These are phyloP conservation scores for Oxyscelio sp. DNA, from an alignment of 2,888 invertebrate species.

Conservation along the genomic window DNA sequence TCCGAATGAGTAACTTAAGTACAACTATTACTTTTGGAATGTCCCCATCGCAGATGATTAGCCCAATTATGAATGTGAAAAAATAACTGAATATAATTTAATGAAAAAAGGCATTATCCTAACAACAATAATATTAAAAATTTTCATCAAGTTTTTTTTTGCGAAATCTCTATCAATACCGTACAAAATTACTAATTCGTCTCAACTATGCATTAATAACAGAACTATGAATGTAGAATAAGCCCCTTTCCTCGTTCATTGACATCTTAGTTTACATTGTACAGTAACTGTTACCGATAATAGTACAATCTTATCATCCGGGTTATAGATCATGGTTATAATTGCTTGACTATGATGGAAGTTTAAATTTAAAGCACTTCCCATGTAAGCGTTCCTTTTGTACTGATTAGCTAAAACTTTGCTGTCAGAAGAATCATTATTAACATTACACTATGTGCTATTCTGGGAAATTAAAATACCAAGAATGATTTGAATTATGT, in stretches of 20 bases:
- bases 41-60: neutral
- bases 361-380: conserved; percentile 59
- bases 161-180: neutral
- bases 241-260: conserved; percentile 49
- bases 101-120: neutral
- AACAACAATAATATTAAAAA: neutral
- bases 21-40: neutral
- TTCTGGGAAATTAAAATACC: conserved; percentile 31
- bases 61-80: conserved; percentile 11
- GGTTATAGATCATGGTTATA: conserved; percentile 70
- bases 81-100: neutral
- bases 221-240: conserved; percentile 25
- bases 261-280: conserved; percentile 50
- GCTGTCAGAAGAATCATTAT: conserved; percentile 57
- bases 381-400: conserved; percentile 42
- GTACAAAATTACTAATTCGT: neutral
- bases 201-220: neutral
- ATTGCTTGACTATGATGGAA: conserved; percentile 51
- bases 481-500: conserved; percentile 31
- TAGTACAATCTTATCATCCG: conserved; percentile 43
- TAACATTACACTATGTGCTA: conserved; percentile 22
- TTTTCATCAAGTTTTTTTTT: neutral
- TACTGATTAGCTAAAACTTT: conserved; percentile 46
- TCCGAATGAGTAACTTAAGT: too few species aligned
- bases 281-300: conserved; percentile 41